Percentiles rank a stretch among this genome's conserved stretches.
phyloP scores from a whole-genome alignment of 2,113 vertebrate species.

The Silurus asotus region DNA sequence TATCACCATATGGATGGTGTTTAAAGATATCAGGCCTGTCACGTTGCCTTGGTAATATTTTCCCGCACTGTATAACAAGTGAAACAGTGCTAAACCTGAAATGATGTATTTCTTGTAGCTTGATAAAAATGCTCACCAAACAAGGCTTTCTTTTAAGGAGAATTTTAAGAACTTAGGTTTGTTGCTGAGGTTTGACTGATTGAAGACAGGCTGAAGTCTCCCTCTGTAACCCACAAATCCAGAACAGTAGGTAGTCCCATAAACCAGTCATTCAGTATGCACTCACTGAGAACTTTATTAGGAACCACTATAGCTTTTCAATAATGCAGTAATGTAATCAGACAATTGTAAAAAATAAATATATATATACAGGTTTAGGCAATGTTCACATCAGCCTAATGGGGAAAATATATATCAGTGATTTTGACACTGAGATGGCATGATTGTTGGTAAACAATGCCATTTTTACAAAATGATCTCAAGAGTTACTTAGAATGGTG shows the following conservation, averaged over 20 bases:
- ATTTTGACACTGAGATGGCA: too few species aligned
- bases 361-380: too few species aligned
- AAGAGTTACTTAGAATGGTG: too few species aligned
- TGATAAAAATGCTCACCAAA: conserved; percentile 26
- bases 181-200: conserved; percentile 14
- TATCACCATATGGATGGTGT: conserved; percentile 18
- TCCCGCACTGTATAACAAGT: conserved; percentile 16
- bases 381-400: too few species aligned
- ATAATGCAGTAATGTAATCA: too few species aligned
- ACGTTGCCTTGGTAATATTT: conserved; percentile 33
- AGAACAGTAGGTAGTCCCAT: conserved; percentile 10
- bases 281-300: too few species aligned
- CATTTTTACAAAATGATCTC: too few species aligned
- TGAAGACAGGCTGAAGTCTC: conserved; percentile 26
- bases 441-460: too few species aligned
- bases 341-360: too few species aligned
- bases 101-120: conserved; percentile 27
- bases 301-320: too few species aligned
- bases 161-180: conserved; percentile 16
- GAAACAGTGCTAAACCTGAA: conserved; percentile 38
- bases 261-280: conserved; percentile 11
- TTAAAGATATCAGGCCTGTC: conserved; percentile 30
- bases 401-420: too few species aligned
- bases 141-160: conserved; percentile 16
- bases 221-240: conserved; percentile 1